Conservation (phyloP, 2,113 vertebrate species). For the Sturnus vulgaris region DNA sequence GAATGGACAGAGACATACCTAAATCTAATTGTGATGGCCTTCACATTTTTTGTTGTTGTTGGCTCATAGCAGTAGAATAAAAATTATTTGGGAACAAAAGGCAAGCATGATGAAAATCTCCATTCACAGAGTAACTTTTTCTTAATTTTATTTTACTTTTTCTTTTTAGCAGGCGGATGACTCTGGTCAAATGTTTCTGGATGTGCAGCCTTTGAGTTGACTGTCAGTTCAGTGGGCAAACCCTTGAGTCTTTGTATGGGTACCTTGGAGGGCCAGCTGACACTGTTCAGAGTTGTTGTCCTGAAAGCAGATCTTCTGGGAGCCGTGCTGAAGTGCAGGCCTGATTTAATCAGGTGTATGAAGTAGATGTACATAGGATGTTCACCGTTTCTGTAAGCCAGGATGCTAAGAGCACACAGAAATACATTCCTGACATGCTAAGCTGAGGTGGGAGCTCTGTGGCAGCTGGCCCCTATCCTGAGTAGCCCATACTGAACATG, state of each 20-base stretch:
- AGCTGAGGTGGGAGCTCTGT: not conserved
- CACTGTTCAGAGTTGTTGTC: not conserved
- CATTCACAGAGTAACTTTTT: not conserved
- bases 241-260: not conserved
- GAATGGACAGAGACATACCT: not conserved
- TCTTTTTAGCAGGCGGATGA: not conserved
- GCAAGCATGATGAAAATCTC: not conserved
- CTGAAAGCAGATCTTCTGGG: not conserved
- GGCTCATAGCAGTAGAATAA: not conserved
- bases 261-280: not conserved
- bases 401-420: not conserved
- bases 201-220: not conserved
- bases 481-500: not conserved
- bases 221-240: not conserved
- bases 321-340: not conserved
- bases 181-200: not conserved
- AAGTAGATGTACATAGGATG: accelerated
- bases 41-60: not conserved
- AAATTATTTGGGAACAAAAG: not conserved
- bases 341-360: not conserved
- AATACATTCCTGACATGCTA: not conserved
- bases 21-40: not conserved
- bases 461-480: not conserved
- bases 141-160: not conserved
- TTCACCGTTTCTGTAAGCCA: not conserved